phyloP scores from a whole-genome alignment of 2,888 invertebrate species.

The Leucoma salicis region DNA sequence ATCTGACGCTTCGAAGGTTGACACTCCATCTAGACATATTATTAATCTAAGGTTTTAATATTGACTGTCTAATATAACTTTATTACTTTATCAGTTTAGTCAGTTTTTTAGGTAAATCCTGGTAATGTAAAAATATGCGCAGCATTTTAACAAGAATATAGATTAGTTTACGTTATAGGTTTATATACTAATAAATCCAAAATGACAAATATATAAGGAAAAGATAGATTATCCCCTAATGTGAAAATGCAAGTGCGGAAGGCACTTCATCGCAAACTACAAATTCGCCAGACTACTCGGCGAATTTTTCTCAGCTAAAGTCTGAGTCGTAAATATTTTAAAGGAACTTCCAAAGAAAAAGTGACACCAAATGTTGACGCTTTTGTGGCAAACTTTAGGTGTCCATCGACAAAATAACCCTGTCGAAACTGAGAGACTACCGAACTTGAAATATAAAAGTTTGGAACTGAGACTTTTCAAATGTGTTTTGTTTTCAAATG shows the following conservation, averaged over 20 bases:
- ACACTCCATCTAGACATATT: no score
- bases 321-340: slow-evolving; percentile 79
- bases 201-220: slow-evolving; percentile 41
- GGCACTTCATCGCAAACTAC: slow-evolving; percentile 64
- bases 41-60: no score
- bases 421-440: slow-evolving; percentile 55
- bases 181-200: slow-evolving; percentile 60
- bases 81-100: no score
- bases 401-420: slow-evolving; percentile 72
- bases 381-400: slow-evolving; percentile 55
- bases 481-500: slow-evolving; percentile 52
- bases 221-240: slow-evolving; percentile 47
- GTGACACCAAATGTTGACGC: slow-evolving; percentile 75
- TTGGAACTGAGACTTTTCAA: slow-evolving; percentile 49
- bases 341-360: slow-evolving; percentile 72
- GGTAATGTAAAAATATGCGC: no score
- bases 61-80: no score
- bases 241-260: slow-evolving; percentile 64
- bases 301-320: slow-evolving; percentile 64
- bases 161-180: no score
- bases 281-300: slow-evolving; percentile 60
- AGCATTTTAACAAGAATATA: no score
- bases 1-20: no score
- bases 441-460: slow-evolving; percentile 75
- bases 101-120: no score